Evolutionary conservation across 64 coral and sea anemone species (phyloP).

Genomic region (Cladopsammia gracilis): DNA sequence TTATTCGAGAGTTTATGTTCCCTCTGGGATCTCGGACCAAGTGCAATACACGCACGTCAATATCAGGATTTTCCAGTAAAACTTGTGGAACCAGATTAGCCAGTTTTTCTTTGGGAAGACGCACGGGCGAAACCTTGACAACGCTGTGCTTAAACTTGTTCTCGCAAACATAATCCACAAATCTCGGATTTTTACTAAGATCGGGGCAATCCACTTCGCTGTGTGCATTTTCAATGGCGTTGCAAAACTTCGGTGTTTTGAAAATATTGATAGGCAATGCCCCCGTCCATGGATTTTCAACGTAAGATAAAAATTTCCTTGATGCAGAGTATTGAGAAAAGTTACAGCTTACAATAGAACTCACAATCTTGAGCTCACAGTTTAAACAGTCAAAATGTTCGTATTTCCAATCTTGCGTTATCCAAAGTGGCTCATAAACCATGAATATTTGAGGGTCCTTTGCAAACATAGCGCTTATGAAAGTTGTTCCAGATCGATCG

Average conservation of each 20-base stretch:
- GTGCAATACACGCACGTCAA: constrained; percentile 15
- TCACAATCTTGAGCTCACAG: constrained; percentile 28
- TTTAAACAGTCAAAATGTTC: neutral
- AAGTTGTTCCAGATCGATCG: constrained; percentile 68
- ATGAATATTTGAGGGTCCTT: constrained; percentile 61
- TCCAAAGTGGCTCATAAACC: constrained; percentile 69
- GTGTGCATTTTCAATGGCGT: neutral
- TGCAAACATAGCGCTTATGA: constrained; percentile 57
- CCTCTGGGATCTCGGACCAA: constrained; percentile 60
- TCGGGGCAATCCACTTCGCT: neutral
- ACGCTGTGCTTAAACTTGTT: constrained; percentile 56
- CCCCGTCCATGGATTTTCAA: neutral
- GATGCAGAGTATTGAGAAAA: constrained; percentile 2
- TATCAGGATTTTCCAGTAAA: constrained; percentile 48
- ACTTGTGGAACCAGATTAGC: constrained; percentile 14
- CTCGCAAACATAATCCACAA: constrained; percentile 35
- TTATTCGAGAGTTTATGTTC: constrained; percentile 54
- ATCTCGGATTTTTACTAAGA: neutral
- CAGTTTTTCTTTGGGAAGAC: constrained; percentile 40
- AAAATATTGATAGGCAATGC: constrained; percentile 22
- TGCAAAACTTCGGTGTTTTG: constrained; percentile 39
- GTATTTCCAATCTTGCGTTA: neutral
- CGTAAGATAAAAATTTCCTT: constrained; percentile 7
- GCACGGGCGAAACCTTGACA: constrained; percentile 19
- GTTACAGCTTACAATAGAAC: constrained; percentile 38